Evolutionary conservation across 2,888 invertebrate species (phyloP).

Genomic region (Pachycephus smyrnensis): DNA sequence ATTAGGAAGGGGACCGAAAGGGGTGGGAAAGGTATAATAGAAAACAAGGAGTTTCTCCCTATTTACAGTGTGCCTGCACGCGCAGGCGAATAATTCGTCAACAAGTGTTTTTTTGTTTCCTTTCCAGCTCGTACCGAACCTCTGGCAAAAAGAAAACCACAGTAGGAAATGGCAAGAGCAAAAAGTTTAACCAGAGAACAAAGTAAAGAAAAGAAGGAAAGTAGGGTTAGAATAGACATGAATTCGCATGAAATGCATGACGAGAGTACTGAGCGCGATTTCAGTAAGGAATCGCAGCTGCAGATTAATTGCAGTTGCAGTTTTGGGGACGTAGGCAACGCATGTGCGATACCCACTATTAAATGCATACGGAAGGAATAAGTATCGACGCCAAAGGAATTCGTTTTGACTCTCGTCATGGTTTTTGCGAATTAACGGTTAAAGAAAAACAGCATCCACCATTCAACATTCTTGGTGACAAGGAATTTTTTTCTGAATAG

Average conservation of each 20-base stretch:
- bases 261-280: background rate
- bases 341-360: background rate
- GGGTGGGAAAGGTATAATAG: conserved; percentile 20
- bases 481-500: background rate
- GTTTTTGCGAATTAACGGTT: background rate
- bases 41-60: conserved; percentile 49
- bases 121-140: background rate
- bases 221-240: background rate
- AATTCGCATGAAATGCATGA: background rate
- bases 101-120: background rate
- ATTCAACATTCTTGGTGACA: background rate
- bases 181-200: background rate
- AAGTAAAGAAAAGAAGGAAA: background rate
- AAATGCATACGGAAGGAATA: background rate
- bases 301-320: background rate
- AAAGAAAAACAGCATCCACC: background rate
- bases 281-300: background rate
- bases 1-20: background rate
- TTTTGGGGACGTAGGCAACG: too few species aligned
- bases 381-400: background rate
- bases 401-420: background rate
- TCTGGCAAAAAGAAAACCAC: background rate
- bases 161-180: background rate
- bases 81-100: background rate
- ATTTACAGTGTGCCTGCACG: conserved; percentile 51